Evolutionary conservation across 2,888 invertebrate species (phyloP).

Genomic region (Coleophora deauratella): DNA sequence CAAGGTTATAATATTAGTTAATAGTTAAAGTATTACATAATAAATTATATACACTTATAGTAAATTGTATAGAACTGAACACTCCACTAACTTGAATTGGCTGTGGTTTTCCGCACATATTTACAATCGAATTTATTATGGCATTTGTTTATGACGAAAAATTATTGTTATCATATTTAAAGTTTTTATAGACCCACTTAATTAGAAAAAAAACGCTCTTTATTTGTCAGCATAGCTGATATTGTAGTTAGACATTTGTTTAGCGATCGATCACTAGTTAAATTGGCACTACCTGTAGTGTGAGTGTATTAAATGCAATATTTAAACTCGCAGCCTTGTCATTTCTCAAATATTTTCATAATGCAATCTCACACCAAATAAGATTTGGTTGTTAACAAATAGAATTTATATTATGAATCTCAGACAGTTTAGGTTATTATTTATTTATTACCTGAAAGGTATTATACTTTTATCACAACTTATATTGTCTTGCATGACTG

Average conservation of each 20-base stretch:
- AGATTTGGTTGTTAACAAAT: constrained; percentile 3
- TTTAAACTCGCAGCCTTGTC: no score
- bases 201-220: no score
- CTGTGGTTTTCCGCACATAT: no score
- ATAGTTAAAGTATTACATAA: no score
- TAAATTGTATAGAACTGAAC: no score
- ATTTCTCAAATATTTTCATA: constrained; percentile 3
- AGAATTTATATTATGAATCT: constrained; percentile 6
- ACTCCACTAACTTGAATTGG: no score
- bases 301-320: constrained; percentile 7
- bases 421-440: constrained; percentile 1
- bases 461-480: not conserved
- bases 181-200: no score
- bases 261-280: constrained; percentile 23
- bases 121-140: no score
- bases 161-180: no score
- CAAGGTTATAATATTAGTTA: constrained; percentile 20
- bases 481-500: constrained; percentile 6
- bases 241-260: constrained; percentile 6
- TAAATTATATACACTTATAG: no score
- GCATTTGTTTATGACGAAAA: no score
- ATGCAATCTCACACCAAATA: constrained; percentile 5
- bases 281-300: constrained; percentile 27
- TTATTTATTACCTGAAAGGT: constrained; percentile 2
- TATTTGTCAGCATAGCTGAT: no score